phyloP scores from a whole-genome alignment of 2,888 invertebrate genomes.

The Drosophila leonis region DNA sequence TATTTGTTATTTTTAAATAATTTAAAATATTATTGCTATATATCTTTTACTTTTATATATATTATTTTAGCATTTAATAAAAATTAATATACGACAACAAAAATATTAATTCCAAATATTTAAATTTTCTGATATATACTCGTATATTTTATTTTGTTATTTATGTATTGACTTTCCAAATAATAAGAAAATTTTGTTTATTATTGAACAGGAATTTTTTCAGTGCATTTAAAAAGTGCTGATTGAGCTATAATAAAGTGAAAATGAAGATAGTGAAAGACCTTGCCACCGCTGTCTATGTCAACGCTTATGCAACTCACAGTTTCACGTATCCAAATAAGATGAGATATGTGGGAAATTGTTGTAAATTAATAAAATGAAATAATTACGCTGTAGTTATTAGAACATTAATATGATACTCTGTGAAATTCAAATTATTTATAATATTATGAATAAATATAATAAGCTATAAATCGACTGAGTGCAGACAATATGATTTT shows the following conservation, averaged over 20 bases:
- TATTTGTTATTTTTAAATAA: too few relatives aligned
- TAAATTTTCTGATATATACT: too few relatives aligned
- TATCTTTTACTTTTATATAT: too few relatives aligned
- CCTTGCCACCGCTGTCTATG: constrained; percentile 12
- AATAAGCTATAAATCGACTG: constrained; percentile 34
- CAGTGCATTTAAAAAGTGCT: constrained; percentile 9
- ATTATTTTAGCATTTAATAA: too few relatives aligned
- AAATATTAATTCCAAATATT: too few relatives aligned
- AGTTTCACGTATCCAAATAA: constrained; percentile 18
- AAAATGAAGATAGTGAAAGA: constrained; percentile 12
- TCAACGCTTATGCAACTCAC: constrained; percentile 21
- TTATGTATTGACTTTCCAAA: neutral
- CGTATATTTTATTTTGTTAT: too few relatives aligned
- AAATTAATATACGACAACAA: too few relatives aligned
- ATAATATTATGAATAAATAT: constrained; percentile 17
- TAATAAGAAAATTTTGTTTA: neutral
- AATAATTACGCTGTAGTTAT: neutral
- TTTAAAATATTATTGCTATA: too few relatives aligned
- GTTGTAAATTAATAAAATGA: neutral
- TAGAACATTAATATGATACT: neutral
- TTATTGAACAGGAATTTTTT: neutral
- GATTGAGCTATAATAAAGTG: constrained; percentile 25
- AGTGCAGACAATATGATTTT: constrained; percentile 20
- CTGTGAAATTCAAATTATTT: constrained; percentile 1
- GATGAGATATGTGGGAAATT: constrained; percentile 28